Conservation (phyloP, 1,140 invertebrate genomes). For the Zaprionus ghesquierei region DNA sequence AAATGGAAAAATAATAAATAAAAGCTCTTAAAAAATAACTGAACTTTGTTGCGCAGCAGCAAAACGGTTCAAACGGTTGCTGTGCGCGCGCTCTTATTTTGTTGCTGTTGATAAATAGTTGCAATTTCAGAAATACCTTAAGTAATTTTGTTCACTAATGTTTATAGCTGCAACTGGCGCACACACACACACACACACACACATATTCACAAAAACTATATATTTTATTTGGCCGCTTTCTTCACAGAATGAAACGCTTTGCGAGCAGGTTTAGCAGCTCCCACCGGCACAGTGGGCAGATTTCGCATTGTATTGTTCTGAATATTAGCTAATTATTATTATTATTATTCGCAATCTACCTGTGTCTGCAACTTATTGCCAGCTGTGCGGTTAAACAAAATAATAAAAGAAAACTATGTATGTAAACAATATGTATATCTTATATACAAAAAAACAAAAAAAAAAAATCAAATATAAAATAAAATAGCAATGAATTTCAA, state of each 20-base stretch:
- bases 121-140: slow-evolving; percentile 10
- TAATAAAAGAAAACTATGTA: slow-evolving; percentile 21
- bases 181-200: not conserved
- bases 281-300: not conserved
- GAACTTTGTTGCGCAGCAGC: slow-evolving; percentile 37
- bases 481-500: slow-evolving; percentile 70
- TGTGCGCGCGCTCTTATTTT: slow-evolving; percentile 27
- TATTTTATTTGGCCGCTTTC: not conserved
- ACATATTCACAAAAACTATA: not conserved
- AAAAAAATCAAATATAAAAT: slow-evolving; percentile 24
- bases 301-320: slow-evolving; percentile 1
- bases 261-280: not conserved
- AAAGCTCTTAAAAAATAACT: slow-evolving; percentile 26
- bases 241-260: not conserved
- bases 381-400: slow-evolving; percentile 38
- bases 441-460: slow-evolving; percentile 34
- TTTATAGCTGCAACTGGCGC: slow-evolving; percentile 40
- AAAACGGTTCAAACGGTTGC: slow-evolving; percentile 34
- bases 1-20: slow-evolving; percentile 15
- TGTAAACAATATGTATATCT: slow-evolving; percentile 33
- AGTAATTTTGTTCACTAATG: slow-evolving; percentile 40
- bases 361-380: slow-evolving; percentile 28
- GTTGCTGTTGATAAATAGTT: slow-evolving; percentile 42
- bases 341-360: slow-evolving; percentile 7
- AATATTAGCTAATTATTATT: slow-evolving; percentile 16